Evolutionary conservation across 2,113 vertebrate genomes (phyloP), one percentile per base, ranked within the genome.

Genomic region (Grallaria varia): DNA sequence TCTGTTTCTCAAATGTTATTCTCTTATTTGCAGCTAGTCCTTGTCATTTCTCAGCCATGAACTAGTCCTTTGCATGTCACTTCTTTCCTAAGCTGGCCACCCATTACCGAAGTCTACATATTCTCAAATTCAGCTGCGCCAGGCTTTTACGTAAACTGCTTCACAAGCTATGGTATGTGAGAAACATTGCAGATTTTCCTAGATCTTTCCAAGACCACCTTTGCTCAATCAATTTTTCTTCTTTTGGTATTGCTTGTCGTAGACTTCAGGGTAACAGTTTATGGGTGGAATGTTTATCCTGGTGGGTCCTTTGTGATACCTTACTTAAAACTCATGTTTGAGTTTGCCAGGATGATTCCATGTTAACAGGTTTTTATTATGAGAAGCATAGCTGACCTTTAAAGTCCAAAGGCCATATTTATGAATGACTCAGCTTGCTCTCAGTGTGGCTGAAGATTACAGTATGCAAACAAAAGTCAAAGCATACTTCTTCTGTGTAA

Each of bases 301-400:
- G 64, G 59, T 31, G 31, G 60, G 67, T 81, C 28, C 27, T 67
- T 47, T 80, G 93, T 64, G 82, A 60, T 78, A 60, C 40, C 4
- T 91, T 84, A 45, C 55, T 94, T 81, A 37, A 72, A 94, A 58
- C 9, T 39, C 63, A 67, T 94, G 62, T 91, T 87, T 52, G 89
- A 44, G 23, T 89, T 95, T 96, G 60, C 88, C 53, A 42, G 52
- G 63, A 60, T 67, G 62, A 58, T 69, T 92, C 55, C 45, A 23
- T 66, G 60, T 58, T 95, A 92, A 40, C 69, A 67, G 66, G 15
- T 94, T 96, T 91, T 95, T 91, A 75, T 87, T 83, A 76, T 71
- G 40, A 56, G 94, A 96, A 97, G 73, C 53, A 79, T 28, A 90
- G 77, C 55, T 95, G 94, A 95, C 93, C 92, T 96, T 97, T 96